Conservation (phyloP, 1,140 invertebrate species). For the Orchestia grillus region DNA sequence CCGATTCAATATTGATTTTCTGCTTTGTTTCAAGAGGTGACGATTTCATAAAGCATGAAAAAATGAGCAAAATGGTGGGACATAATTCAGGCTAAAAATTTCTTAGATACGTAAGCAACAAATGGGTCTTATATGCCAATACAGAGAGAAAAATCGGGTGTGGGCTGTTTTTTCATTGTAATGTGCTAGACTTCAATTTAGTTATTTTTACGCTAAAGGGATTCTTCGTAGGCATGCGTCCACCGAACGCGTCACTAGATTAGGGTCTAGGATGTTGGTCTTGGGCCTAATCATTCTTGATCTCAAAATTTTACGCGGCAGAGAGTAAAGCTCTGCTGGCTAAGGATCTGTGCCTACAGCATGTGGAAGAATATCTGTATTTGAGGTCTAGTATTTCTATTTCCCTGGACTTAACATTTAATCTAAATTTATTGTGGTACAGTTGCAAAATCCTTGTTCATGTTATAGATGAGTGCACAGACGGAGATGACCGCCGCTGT, state of each 20-base stretch:
- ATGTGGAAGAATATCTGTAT: not conserved
- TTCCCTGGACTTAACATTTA: not conserved
- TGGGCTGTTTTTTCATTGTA: not conserved
- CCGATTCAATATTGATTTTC: too few species aligned
- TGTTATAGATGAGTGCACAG: too few species aligned
- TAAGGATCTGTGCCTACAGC: not conserved
- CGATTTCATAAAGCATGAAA: too few species aligned
- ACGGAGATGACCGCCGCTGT: too few species aligned
- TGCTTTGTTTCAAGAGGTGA: too few species aligned
- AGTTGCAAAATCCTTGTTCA: not conserved
- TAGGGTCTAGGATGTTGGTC: not conserved
- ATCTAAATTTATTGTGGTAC: not conserved
- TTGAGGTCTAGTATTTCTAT: not conserved
- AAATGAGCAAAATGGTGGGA: too few species aligned
- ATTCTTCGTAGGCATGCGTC: not conserved
- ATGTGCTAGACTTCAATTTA: too few species aligned
- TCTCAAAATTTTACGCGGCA: not conserved
- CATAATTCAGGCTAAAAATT: too few species aligned
- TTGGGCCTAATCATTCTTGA: not conserved
- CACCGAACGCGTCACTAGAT: not conserved
- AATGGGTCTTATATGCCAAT: not conserved
- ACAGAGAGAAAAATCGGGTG: not conserved
- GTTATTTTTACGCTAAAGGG: not conserved
- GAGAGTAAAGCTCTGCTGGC: not conserved
- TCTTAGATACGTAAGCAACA: too few species aligned